Percentiles rank a stretch among this genome's conserved stretches.
Evolutionary conservation across 2,888 invertebrate species (phyloP).

Genomic region (Orthonychiurus folsomi): DNA sequence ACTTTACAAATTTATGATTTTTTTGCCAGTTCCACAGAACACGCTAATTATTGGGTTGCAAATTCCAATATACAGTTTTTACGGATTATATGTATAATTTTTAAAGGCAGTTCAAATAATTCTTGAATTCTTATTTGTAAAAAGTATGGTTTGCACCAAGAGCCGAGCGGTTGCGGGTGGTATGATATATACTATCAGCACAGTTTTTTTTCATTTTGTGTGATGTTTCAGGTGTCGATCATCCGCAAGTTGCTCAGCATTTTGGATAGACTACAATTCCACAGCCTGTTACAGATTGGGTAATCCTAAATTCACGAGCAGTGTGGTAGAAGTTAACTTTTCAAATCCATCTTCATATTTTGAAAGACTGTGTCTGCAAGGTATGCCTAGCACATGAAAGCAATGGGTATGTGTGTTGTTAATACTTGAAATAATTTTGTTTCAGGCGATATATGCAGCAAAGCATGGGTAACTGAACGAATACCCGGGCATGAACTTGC

Average conservation of each 20-base stretch:
- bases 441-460: constrained; percentile 40
- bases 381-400: too few species aligned
- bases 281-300: constrained; percentile 32
- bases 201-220: constrained; percentile 2
- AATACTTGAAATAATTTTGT: too few species aligned
- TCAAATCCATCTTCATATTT: constrained; percentile 34
- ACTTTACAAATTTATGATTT: too few species aligned
- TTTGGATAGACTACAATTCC: constrained; percentile 38
- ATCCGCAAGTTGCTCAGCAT: constrained; percentile 37
- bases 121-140: too few species aligned
- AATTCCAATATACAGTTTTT: too few species aligned
- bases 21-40: too few species aligned
- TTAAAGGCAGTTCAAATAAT: too few species aligned
- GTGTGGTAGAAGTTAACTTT: constrained; percentile 28
- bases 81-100: too few species aligned
- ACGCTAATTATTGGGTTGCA: too few species aligned
- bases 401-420: too few species aligned
- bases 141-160: too few species aligned
- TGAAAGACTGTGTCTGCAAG: constrained; percentile 37
- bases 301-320: constrained; percentile 27
- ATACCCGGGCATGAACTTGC: constrained; percentile 41
- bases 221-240: constrained; percentile 37
- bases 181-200: too few species aligned
- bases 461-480: constrained; percentile 42
- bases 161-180: neutral